Base-by-base conservation (phyloP, 2,113 vertebrate species). In the Oncorhynchus masou region DNA sequence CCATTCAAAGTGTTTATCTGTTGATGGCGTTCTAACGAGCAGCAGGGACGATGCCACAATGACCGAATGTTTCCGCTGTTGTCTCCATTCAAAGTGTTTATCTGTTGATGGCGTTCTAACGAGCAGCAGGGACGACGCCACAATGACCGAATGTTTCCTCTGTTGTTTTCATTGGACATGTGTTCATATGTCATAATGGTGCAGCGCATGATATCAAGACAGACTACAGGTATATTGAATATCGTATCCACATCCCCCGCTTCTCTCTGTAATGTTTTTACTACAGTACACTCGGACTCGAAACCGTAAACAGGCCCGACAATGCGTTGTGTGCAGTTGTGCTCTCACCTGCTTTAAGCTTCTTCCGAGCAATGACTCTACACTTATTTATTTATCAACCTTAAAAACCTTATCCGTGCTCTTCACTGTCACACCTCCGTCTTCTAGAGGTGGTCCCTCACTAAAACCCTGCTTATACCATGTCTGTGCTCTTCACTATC, bases 381-480 rank as follows among this genome's bases (percentile, higher is more conserved):
- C 67, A 19, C 15, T 68, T 39, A 68, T 78, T 57, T 81, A 78
- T 84, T 70, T 11, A 74, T 70, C 20, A 48, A 72, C 74, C 49
- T 25, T 74, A 48, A 66, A 71, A 77, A 39, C 24, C 57, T 27
- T 60, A 39, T 39, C 19, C 1, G 5, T 62, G 69, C 65, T 75
- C 45, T 25, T 75, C 29, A 65, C 59, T 22, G 48, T 68, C 70
- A 2, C 24, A 62, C n/a, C 25, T 71, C 34, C 24, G 11, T 79
- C 78, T 77, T 68, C 27, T 5, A 49, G 29, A 70, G 68, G 0
- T 4, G 29, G 67, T 68, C 39, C 54, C 68, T 29, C 65, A 3
- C 62, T 66, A 74, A 75, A 72, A 51, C 75, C 4, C 29, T 29
- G 29, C 29, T 29, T 3, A 4, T 29, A 81, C 70, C 66, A 78